Evolutionary conservation across 2,888 invertebrate species (phyloP), one percentile per base, ranked within the genome.

Genomic region (Oegoconia quadripuncta): DNA sequence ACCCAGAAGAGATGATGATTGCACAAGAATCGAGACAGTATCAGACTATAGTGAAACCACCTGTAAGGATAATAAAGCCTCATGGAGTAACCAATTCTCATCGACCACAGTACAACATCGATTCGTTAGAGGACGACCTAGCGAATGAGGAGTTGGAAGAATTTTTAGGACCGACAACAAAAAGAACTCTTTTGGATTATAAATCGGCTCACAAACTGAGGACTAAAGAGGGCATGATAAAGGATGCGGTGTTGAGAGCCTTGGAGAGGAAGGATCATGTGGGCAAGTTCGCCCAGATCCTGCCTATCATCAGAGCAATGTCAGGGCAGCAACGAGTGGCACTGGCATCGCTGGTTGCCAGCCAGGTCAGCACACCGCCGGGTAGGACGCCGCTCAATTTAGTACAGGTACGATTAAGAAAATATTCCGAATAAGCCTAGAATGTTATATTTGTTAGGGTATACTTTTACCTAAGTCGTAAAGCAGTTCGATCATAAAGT

Each of bases 261-360:
- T 65, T 92, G 62, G 89, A 89, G 47, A 81, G 88, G 54, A 89
- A 89, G 33, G 89, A 89, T 22, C 87, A 91, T 31, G 88, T 89
- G 12, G 89, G 89, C 44, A 90, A 89, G 59, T 89, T 92, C 39
- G 89, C 89, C 0, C 89, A 91, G 68, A 87, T 91, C 15, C 73
- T 92, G 72, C 92, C 93, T 27, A 91, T 92, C 49, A 77, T 92
- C 48, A 83, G 91, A 32, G 89, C 89, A 2, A 88, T 92, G 79
- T 89, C 91, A 1, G 89, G 89, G 0, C 87, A 89, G 17, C 92
- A 92, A 69, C 77, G 91, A 18, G 74, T 90, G 41, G 90, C 91
- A 1, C 65, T 92, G 39, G 91, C 91, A 0, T 90, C 91, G 0
- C 54, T 93, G 26, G 91, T 92, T 3, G 89, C 91, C 1, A 89